Percentiles rank a stretch among this genome's conserved stretches.
phyloP scores from a whole-genome alignment of 2,113 vertebrate genomes.

The Mastomys coucha region DNA sequence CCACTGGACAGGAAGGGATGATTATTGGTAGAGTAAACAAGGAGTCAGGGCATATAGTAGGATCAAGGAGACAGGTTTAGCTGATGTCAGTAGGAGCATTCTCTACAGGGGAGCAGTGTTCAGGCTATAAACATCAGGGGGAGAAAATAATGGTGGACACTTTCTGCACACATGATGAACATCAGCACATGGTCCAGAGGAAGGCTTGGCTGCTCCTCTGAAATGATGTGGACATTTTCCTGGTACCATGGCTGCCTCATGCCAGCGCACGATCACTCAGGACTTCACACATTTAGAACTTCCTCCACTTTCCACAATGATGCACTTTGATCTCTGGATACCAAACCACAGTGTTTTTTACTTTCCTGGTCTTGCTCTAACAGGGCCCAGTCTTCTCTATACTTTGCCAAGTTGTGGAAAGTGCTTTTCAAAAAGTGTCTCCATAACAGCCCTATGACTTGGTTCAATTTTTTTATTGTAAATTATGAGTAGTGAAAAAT shows the following conservation, averaged over 20 bases:
- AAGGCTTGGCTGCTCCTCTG: not conserved
- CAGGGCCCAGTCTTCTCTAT: not conserved
- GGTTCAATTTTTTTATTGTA: not conserved
- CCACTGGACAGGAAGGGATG: not conserved
- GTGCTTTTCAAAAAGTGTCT: not conserved
- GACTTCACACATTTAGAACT: not conserved
- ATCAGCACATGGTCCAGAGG: too few species aligned
- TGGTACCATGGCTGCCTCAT: not conserved
- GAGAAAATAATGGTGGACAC: not conserved
- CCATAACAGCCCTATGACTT: not conserved
- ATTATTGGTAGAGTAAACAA: not conserved
- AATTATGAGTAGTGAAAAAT: not conserved
- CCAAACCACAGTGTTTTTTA: not conserved
- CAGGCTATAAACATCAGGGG: not conserved
- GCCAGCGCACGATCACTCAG: not conserved
- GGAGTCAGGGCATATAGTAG: not conserved
- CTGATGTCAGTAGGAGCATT: not conserved
- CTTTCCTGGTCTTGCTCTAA: not conserved
- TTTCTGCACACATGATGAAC: not conserved
- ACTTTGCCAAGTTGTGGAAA: not conserved
- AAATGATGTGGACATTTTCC: not conserved
- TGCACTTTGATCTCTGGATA: slow-evolving; percentile 10
- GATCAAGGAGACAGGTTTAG: not conserved
- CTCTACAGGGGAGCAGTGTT: not conserved
- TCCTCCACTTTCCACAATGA: not conserved